phyloP scores from a whole-genome alignment of 2,797 vertebrate species.

The Artibeus jamaicensis region DNA sequence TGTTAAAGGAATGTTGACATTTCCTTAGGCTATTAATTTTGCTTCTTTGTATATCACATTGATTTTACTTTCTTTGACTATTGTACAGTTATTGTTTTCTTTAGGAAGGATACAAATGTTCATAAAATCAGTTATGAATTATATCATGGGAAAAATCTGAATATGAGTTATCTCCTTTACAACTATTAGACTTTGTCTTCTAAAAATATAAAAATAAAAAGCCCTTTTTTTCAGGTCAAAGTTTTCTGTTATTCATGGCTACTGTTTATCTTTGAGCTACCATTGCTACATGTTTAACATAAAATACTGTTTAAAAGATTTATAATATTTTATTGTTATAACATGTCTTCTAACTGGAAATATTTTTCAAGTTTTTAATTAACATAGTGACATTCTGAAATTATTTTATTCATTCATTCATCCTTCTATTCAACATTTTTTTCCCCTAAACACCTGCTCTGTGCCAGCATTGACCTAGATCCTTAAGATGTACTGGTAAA shows the following conservation, averaged over 20 bases:
- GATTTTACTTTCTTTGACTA: not conserved
- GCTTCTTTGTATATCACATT: constrained; percentile 19
- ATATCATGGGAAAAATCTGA: not conserved
- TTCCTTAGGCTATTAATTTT: constrained; percentile 36
- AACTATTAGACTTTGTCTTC: not conserved
- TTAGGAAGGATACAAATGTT: not conserved
- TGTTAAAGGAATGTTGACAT: constrained; percentile 8
- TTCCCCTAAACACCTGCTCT: not conserved
- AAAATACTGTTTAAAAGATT: not conserved
- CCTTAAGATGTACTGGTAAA: not conserved
- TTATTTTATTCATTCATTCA: not conserved
- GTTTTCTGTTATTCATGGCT: not conserved
- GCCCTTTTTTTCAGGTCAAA: not conserved
- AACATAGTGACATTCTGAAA: not conserved
- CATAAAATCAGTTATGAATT: constrained; percentile 7
- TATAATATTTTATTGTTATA: not conserved
- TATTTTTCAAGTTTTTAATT: not conserved
- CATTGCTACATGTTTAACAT: not conserved
- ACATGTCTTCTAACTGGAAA: not conserved
- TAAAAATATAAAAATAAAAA: constrained; percentile 9
- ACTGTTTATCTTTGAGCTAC: not conserved
- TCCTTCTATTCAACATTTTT: not conserved
- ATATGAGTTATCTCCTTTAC: not conserved
- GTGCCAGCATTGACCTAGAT: not conserved
- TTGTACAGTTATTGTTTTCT: not conserved